Evolutionary conservation across 1,140 invertebrate species (phyloP).

Genomic region (Heterodera schachtii): DNA sequence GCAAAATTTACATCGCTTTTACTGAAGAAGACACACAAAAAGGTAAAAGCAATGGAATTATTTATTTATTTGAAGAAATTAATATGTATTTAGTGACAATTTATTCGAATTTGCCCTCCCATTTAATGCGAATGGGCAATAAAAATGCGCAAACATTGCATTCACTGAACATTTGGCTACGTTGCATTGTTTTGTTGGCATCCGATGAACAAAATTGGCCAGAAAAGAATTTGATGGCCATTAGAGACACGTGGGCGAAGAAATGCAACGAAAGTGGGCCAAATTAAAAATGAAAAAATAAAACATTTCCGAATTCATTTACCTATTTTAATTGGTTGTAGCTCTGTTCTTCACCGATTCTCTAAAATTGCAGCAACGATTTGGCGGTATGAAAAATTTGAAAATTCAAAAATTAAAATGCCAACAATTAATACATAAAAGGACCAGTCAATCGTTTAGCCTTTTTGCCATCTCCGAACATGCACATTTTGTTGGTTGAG

Average conservation of each 20-base stretch:
- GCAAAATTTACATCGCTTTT: not conserved
- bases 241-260: constrained; percentile 19
- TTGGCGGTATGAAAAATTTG: constrained; percentile 1
- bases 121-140: not conserved
- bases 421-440: not conserved
- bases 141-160: not conserved
- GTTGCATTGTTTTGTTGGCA: constrained; percentile 19
- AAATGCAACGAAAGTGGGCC: constrained; percentile 24
- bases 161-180: not conserved
- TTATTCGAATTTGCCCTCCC: constrained; percentile 16
- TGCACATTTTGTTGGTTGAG: constrained; percentile 23
- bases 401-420: not conserved
- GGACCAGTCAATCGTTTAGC: not conserved
- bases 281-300: constrained; percentile 5
- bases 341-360: constrained; percentile 27
- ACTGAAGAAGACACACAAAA: not conserved
- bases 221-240: constrained; percentile 19
- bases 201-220: not conserved
- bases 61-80: not conserved
- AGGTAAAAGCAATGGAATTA: not conserved
- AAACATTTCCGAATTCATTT: not conserved
- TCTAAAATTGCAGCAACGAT: constrained; percentile 16
- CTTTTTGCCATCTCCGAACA: not conserved
- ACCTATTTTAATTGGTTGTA: not conserved
- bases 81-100: constrained; percentile 1